A percentile compares a stretch with the other conserved stretches of the same genome.
phyloP scores from a whole-genome alignment of 2,888 invertebrate species.

The Hydrotaea cyrtoneurina region DNA sequence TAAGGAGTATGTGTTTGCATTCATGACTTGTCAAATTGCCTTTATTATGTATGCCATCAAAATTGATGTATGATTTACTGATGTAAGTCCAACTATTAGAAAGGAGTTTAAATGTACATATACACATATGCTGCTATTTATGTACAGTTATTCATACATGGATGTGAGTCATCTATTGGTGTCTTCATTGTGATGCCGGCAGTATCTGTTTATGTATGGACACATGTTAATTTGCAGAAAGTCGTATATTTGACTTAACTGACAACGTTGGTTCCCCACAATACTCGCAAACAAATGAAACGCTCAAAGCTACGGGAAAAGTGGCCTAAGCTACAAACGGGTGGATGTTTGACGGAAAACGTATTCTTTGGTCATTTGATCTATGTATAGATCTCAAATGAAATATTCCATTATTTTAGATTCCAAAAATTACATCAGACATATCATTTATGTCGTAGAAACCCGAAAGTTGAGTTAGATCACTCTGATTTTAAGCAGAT shows the following conservation, averaged over 20 bases:
- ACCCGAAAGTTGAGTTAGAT: too few relatives aligned
- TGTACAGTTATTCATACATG: neutral
- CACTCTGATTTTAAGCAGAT: too few relatives aligned
- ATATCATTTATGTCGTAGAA: too few relatives aligned
- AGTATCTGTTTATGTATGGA: neutral
- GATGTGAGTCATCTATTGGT: neutral
- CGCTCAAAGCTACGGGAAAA: too few relatives aligned
- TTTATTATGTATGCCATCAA: conserved; percentile 4
- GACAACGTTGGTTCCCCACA: neutral
- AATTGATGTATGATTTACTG: neutral
- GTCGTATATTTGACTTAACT: neutral
- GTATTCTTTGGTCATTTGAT: too few relatives aligned
- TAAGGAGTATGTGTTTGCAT: conserved; percentile 9
- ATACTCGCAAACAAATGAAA: neutral
- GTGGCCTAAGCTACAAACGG: too few relatives aligned
- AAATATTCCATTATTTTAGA: too few relatives aligned
- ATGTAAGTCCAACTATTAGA: neutral
- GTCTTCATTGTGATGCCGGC: neutral
- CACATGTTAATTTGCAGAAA: neutral
- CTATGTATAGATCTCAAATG: too few relatives aligned
- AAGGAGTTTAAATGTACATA: neutral
- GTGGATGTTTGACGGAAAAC: too few relatives aligned
- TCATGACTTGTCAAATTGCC: conserved; percentile 20
- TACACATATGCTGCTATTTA: neutral
- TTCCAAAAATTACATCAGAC: too few relatives aligned